Evolutionary conservation across 2,797 vertebrate genomes (phyloP).

Genomic region (Chaunax sp.): DNA sequence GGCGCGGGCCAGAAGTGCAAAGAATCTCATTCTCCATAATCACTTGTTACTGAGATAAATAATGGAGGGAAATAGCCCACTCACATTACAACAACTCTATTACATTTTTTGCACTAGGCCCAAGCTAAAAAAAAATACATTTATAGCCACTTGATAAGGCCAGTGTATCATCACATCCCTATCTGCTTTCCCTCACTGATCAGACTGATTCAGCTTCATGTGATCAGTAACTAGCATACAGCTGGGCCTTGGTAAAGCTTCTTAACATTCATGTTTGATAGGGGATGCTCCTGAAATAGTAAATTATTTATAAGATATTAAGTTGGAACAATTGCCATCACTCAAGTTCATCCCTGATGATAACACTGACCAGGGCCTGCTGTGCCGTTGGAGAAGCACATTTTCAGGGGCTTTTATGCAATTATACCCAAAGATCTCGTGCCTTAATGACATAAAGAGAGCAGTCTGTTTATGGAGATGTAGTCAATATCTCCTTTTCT

Average conservation of each 20-base stretch:
- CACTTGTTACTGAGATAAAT: constrained; percentile 80
- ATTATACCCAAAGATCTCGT: constrained; percentile 83
- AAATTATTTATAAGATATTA: constrained; percentile 86
- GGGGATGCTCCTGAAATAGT: constrained; percentile 66
- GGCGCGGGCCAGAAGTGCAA: constrained; percentile 81
- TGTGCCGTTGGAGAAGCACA: constrained; percentile 75
- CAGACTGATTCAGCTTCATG: constrained; percentile 40
- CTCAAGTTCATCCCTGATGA: constrained; percentile 76
- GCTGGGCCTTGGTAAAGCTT: constrained; percentile 69
- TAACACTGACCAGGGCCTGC: constrained; percentile 77
- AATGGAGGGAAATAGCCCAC: constrained; percentile 69
- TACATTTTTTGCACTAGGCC: constrained; percentile 46
- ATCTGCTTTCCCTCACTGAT: constrained; percentile 33
- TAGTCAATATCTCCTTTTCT: constrained; percentile 88
- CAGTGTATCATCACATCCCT: constrained; percentile 54
- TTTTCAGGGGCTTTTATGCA: constrained; percentile 80
- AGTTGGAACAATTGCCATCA: constrained; percentile 82
- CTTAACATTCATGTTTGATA: constrained; percentile 63
- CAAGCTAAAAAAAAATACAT: constrained; percentile 47
- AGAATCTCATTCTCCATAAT: constrained; percentile 76
- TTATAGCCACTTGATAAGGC: constrained; percentile 54
- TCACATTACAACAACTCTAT: constrained; percentile 61
- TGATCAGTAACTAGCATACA: constrained; percentile 62
- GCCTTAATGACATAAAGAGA: constrained; percentile 85
- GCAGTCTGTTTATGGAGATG: constrained; percentile 87